phyloP scores from a whole-genome alignment of 2,797 vertebrate species.

The Eremophila alpestris region DNA sequence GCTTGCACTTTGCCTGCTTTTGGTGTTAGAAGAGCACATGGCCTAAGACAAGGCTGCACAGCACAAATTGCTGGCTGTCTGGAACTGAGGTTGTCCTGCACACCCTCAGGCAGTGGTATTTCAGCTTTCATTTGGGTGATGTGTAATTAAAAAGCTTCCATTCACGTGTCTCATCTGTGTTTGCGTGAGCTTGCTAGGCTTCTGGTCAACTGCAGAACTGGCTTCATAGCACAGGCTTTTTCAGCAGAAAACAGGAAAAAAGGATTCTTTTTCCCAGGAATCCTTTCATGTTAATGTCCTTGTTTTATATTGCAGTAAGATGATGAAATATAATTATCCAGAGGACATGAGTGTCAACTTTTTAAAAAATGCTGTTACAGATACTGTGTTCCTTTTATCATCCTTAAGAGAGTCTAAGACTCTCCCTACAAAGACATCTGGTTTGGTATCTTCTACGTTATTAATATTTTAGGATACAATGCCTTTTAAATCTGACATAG shows the following conservation, averaged over 20 bases:
- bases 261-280: not conserved
- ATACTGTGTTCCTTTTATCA: not conserved
- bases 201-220: not conserved
- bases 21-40: not conserved
- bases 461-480: constrained; percentile 17
- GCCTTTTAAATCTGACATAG: not conserved
- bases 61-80: not conserved
- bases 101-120: not conserved
- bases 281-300: not conserved
- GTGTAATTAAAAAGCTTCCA: not conserved
- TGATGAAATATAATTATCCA: not conserved
- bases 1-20: not conserved
- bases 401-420: not conserved
- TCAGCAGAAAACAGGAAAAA: not conserved
- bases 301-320: not conserved
- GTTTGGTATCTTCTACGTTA: not conserved
- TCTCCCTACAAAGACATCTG: not conserved
- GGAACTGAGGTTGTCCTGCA: not conserved
- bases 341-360: not conserved
- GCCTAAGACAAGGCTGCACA: not conserved
- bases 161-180: not conserved
- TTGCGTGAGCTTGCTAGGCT: not conserved
- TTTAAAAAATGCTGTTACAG: not conserved
- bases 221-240: not conserved
- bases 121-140: not conserved